phyloP scores from a whole-genome alignment of 2,888 invertebrate species.

The Drosophila meridiana region DNA sequence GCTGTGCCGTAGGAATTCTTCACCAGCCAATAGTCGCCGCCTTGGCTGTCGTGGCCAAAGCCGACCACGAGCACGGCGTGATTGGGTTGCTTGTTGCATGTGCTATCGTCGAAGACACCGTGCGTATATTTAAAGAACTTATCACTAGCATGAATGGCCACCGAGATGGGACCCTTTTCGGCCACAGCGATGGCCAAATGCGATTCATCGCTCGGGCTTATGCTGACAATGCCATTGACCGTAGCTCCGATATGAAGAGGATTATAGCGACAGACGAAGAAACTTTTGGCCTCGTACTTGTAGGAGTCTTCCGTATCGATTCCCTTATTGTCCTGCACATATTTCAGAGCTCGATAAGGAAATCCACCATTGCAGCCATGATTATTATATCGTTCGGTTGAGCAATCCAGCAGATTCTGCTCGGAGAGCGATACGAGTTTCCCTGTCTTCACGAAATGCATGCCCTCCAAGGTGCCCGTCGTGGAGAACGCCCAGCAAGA shows the following conservation, averaged over 20 bases:
- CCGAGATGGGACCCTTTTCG: slow-evolving; percentile 92
- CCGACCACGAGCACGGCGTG: slow-evolving; percentile 88
- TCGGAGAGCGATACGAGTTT: slow-evolving; percentile 93
- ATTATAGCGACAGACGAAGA: slow-evolving; percentile 87
- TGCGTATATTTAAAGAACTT: slow-evolving; percentile 92
- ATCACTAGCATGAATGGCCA: slow-evolving; percentile 93
- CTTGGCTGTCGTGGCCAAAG: slow-evolving; percentile 81
- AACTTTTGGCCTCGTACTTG: slow-evolving; percentile 91
- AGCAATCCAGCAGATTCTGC: slow-evolving; percentile 96
- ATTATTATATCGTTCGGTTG: slow-evolving; percentile 88
- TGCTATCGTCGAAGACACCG: slow-evolving; percentile 92
- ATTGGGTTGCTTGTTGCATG: slow-evolving; percentile 88
- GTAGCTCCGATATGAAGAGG: slow-evolving; percentile 89
- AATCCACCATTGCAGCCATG: slow-evolving; percentile 91
- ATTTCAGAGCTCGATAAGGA: slow-evolving; percentile 91
- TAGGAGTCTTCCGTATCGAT: slow-evolving; percentile 95
- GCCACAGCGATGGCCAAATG: slow-evolving; percentile 91
- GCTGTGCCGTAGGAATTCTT: slow-evolving; percentile 89
- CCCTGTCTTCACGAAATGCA: slow-evolving; percentile 91
- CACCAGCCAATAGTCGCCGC: slow-evolving; percentile 89
- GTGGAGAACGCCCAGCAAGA: slow-evolving; percentile 97
- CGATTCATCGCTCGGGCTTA: slow-evolving; percentile 89
- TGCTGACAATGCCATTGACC: slow-evolving; percentile 91
- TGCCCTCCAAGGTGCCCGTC: slow-evolving; percentile 95
- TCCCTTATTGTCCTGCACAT: slow-evolving; percentile 92